Base-by-base conservation (phyloP, 2,888 invertebrate species). In the Scrobipalpa atriplicella region DNA sequence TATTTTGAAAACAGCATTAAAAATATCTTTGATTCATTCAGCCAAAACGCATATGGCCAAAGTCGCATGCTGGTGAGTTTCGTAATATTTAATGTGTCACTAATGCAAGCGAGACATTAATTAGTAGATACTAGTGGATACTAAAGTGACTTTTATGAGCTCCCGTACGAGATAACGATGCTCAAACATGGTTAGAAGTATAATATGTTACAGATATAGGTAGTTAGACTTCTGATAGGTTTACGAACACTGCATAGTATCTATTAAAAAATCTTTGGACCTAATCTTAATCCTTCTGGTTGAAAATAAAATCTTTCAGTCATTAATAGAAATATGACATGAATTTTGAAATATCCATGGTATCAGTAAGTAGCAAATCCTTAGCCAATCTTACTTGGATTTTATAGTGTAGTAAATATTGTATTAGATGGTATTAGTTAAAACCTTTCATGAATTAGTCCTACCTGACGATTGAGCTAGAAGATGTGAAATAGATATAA, bases 41-140 rank as follows among this genome's bases (percentile, higher is more conserved):
- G 29, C 21, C 9, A 52, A 61, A 66, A 47, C 58, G 66, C 78
- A 78, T 73, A 74, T 79, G 76, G 80, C 79, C 76, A 76, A 73
- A 74, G 73, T 75, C 72, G 70, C 72, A 70, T 66, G 70, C 70
- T 73, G 76, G 77, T 76, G 73, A 77, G 78, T 90, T 89, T 84
- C 85, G 86, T 84, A 90, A 90, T 77, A 79, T 80, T 78, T 83
- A 87, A 88, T 87, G 87, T 81, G 86, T 81, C 85, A 81, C 85
- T 90, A 90, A 91, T 90, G 90, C 85, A 82, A 76, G 78, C 76
- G 73, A 76, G 75, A 82, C 90, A 91, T 92, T 91, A 91, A 91
- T 92, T 91, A 91, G 84, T 77, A 75, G 79, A 76, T 81, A 80
- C 81, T 90, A 86, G 84, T 77, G 76, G 79, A 75, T 81, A 80